Evolutionary conservation across 2,113 vertebrate species (phyloP).

Genomic region (Phoenicopterus ruber): DNA sequence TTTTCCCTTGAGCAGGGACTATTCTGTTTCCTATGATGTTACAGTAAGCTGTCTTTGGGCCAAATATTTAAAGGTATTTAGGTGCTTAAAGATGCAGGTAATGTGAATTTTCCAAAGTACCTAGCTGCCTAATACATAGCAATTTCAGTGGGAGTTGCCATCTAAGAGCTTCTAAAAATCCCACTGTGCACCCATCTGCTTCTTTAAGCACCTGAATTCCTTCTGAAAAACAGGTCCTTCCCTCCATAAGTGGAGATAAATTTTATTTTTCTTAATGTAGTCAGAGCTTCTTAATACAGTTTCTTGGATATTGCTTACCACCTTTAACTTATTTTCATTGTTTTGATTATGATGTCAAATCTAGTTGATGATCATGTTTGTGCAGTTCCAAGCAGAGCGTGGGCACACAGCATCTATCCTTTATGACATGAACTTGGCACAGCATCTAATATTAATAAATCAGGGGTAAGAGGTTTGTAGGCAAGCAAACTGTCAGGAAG

Average conservation of each 20-base stretch:
- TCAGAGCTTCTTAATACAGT: neutral
- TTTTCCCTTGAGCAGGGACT: conserved; percentile 38
- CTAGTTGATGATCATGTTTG: conserved; percentile 27
- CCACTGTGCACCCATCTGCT: conserved; percentile 61
- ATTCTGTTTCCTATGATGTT: conserved; percentile 44
- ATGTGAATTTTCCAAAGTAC: conserved; percentile 62
- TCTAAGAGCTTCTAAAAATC: conserved; percentile 63
- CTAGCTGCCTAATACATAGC: conserved; percentile 47
- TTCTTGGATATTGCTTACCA: neutral
- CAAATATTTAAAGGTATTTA: conserved; percentile 68
- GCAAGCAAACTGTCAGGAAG: conserved; percentile 14
- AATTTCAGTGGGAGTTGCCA: conserved; percentile 58
- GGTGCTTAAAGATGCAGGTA: conserved; percentile 68
- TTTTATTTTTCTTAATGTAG: conserved; percentile 1
- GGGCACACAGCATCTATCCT: conserved; percentile 20
- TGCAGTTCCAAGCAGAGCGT: conserved; percentile 22
- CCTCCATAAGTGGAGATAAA: neutral
- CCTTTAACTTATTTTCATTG: conserved; percentile 52
- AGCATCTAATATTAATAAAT: conserved; percentile 39
- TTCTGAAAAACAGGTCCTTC: conserved; percentile 12
- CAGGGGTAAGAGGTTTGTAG: conserved; percentile 40
- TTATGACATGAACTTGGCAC: neutral
- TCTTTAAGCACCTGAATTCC: conserved; percentile 46
- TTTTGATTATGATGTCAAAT: conserved; percentile 61
- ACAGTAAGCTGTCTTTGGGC: conserved; percentile 55